Base-by-base conservation (phyloP, 1,140 invertebrate species). In the Rhyzopertha dominica region DNA sequence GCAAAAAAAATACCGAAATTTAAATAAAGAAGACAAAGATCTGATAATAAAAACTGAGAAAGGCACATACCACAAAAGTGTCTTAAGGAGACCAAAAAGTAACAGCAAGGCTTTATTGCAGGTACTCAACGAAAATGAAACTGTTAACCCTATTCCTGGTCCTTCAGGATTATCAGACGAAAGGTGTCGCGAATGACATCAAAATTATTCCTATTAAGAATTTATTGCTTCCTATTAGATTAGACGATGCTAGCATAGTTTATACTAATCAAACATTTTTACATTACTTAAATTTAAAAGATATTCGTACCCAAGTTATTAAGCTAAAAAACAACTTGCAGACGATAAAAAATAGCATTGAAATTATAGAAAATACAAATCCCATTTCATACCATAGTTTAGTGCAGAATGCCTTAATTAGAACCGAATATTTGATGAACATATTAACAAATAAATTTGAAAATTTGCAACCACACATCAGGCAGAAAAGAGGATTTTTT, bases 221-320 rank as follows among this genome's bases (percentile, higher is more conserved):
- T 13, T 16, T 16, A 8, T 12, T 7, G 17, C 32, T 35, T 16
- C 32, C 32, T 20, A 35, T 35, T 19, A 5, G 14, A 35, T n/a
- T 35, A 5, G 32, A 20, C 3, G 14, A 35, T 5, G 32, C 32
- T 16, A 7, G 22, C 18, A 35, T 35, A 12, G 22, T 35, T 7
- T 35, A 35, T 35, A 35, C 17, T 35, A 35, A 35, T 19, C 32
- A 35, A 8, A 35, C 32, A 35, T 35, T 35, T 19, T 16, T 16
- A 4, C 5, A 35, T 20, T 35, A 35, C 12, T 5, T 35, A 8
- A 20, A 35, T 35, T 19, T 35, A 4, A 19, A n/a, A 19, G 4
- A 16, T 19, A 35, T 35, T 5, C 18, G 18, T n/a, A 35, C 4
- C 22, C 32, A 35, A 35, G 18, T 35, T n/a, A 5, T 10, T 16